phyloP scores from a whole-genome alignment of 2,113 vertebrate genomes.

The Labeo rohita region DNA sequence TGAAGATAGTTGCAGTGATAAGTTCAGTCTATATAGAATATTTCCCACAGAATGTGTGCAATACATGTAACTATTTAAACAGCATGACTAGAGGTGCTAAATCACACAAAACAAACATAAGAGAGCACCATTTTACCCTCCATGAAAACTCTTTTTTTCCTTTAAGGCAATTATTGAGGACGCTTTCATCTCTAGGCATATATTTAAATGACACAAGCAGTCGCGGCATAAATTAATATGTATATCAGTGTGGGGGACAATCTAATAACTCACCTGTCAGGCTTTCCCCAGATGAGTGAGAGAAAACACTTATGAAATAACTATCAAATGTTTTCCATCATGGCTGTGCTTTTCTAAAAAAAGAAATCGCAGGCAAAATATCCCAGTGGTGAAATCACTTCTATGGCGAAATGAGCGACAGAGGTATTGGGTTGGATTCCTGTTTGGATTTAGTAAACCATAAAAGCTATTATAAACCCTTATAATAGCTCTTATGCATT shows the following conservation, averaged over 20 bases:
- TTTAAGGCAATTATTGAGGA: constrained; percentile 73
- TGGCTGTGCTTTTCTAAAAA: constrained; percentile 61
- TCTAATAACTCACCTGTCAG: constrained; percentile 82
- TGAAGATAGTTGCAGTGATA: neutral
- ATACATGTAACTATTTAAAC: neutral
- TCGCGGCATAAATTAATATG: constrained; percentile 79
- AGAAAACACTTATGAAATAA: constrained; percentile 74
- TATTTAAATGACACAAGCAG: constrained; percentile 73
- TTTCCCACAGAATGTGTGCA: neutral
- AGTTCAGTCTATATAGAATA: neutral
- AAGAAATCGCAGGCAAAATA: constrained; percentile 69
- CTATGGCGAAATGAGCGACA: constrained; percentile 32
- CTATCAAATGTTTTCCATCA: constrained; percentile 69
- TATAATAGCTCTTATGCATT: constrained; percentile 67
- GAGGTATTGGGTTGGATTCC: constrained; percentile 69
- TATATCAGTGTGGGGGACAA: constrained; percentile 77
- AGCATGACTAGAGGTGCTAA: neutral
- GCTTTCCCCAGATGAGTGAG: constrained; percentile 69
- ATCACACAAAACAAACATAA: constrained; percentile 11
- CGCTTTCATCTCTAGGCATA: constrained; percentile 70
- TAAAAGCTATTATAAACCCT: constrained; percentile 70
- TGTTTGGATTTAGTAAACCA: constrained; percentile 63
- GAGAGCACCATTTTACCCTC: neutral
- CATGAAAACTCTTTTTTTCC: constrained; percentile 12
- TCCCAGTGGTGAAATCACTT: constrained; percentile 71